Evolutionary conservation across 2,888 invertebrate genomes (phyloP), one percentile per base, ranked within the genome.

Genomic region (Choristoneura rosaceana): DNA sequence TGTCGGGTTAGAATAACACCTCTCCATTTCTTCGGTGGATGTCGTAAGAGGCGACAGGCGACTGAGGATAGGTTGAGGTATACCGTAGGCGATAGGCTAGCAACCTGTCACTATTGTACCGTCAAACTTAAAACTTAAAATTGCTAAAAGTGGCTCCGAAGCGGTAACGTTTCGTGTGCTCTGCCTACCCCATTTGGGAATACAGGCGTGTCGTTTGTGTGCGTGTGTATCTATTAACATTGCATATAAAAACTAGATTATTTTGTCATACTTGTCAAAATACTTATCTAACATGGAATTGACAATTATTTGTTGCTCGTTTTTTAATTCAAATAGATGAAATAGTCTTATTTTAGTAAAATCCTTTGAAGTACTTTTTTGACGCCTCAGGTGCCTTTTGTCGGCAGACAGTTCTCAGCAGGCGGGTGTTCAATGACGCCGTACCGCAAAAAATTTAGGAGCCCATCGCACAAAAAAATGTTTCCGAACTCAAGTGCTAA

Each of bases 351-450:
- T 12, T 10, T 66, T 8, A 61, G 14, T 33, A 66, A 61, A 70
- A 17, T 45, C 4, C 12, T 65, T 17, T 25, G 25, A 55, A 25
- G 12, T 1, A 41, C 43, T 62, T 45, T 62, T 55, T 65, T 15
- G 55, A 58, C 59, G 58, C 67, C 58, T 58, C 67, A 71, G 62
- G 71, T 71, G 71, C 63, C 62, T 68, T 59, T 71, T 63, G 67
- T 68, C 55, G 58, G n/a, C 58, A 38, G 68, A 52, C 67, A 17
- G 45, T 45, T 38, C 71, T 38, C 71, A 47, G 67, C 67, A 55
- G 71, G 71, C 15, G 71, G 71, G 43, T 55, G 58, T 62, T 67
- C 62, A 55, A 45, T 61, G 61, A 61, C 65, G 66, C 60, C 61
- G n/a, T 38, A 7, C 63, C 58, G 64, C 62, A 71, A 71, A 71